A percentile compares a stretch with the other conserved stretches of the same genome.
phyloP scores from a whole-genome alignment of 2,888 invertebrate genomes.

The Branchellion lobata region DNA sequence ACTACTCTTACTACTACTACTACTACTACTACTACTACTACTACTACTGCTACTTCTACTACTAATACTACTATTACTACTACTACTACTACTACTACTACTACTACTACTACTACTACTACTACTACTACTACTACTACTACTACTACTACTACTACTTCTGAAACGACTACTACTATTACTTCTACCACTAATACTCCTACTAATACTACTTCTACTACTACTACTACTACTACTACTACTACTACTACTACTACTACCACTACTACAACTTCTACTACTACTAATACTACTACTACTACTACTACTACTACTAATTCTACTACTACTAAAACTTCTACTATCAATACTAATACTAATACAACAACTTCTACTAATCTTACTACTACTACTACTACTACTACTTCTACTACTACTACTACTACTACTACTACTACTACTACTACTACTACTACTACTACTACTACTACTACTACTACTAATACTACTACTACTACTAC shows the following conservation, averaged over 20 bases:
- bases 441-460: constrained; percentile 6
- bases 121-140: constrained; percentile 19
- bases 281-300: not conserved
- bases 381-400: constrained; percentile 23
- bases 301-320: not conserved
- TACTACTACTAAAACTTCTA: not conserved
- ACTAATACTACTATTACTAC: not conserved
- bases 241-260: constrained; percentile 40
- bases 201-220: not conserved
- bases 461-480: constrained; percentile 16
- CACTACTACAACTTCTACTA: not conserved
- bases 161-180: constrained; percentile 2
- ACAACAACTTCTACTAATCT: not conserved
- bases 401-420: constrained; percentile 14
- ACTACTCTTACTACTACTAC: constrained; percentile 14
- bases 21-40: not conserved
- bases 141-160: constrained; percentile 18
- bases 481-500: constrained; percentile 8
- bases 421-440: constrained; percentile 3
- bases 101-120: not conserved
- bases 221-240: constrained; percentile 41
- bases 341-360: not conserved
- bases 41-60: not conserved
- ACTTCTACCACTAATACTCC: constrained; percentile 1
- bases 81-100: constrained; percentile 1